Evolutionary conservation across 2,888 invertebrate genomes (phyloP).

Genomic region (Lamellibrachia satsuma): DNA sequence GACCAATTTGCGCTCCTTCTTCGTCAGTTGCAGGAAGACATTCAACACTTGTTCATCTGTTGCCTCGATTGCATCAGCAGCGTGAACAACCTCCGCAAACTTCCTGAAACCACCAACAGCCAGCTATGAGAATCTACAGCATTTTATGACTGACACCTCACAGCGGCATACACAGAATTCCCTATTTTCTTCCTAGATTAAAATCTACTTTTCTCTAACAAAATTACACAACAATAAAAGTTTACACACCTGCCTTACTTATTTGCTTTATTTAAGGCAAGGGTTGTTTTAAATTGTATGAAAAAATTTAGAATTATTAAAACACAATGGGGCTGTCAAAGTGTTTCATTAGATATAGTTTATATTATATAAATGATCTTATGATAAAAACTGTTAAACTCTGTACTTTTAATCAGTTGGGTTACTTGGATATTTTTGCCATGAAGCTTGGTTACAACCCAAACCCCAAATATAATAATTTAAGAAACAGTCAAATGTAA

Average conservation of each 20-base stretch:
- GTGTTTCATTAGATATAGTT: no score
- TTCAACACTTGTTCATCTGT: constrained; percentile 8
- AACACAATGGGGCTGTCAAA: no score
- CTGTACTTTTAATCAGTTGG: not conserved
- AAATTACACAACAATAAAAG: not conserved
- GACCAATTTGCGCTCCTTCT: constrained; percentile 18
- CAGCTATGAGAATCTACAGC: not conserved
- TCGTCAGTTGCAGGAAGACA: constrained; percentile 21
- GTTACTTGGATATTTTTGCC: not conserved
- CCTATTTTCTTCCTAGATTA: not conserved
- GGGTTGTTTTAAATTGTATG: no score
- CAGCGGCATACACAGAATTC: not conserved
- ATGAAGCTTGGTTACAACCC: not conserved
- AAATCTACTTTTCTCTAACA: not conserved
- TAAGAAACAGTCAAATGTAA: not conserved
- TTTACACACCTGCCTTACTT: no score
- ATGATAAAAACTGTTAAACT: not conserved
- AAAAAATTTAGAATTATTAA: no score
- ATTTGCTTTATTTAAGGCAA: no score
- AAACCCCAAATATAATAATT: not conserved
- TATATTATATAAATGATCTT: not conserved
- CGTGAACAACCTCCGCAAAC: not conserved
- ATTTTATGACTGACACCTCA: no score
- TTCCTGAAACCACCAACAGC: constrained; percentile 20
- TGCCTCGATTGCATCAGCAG: not conserved